These are phyloP conservation scores for Anhinga anhinga DNA, from an alignment of 2,113 vertebrate genomes.

Conservation along the genomic window DNA sequence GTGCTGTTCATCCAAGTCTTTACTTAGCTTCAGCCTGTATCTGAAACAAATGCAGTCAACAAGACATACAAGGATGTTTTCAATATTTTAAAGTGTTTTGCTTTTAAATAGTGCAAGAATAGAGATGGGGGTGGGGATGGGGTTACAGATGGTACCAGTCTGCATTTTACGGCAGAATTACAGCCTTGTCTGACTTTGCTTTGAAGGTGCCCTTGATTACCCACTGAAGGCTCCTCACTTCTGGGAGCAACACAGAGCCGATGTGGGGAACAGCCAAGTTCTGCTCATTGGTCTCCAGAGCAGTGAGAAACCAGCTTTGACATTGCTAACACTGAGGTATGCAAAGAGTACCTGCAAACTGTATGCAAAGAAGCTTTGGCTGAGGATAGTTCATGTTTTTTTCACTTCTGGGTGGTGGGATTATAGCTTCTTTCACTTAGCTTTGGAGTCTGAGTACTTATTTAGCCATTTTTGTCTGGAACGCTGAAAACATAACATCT, in stretches of 20 bases:
- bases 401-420: background rate
- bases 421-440: background rate
- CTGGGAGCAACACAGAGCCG: background rate
- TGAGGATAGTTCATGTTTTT: background rate
- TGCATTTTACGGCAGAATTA: background rate
- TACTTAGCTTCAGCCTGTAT: constrained; percentile 1
- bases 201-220: constrained; percentile 6
- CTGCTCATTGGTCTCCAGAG: background rate
- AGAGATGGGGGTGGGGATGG: background rate
- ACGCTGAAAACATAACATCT: background rate
- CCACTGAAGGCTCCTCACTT: background rate
- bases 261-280: background rate
- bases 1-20: constrained; percentile 20
- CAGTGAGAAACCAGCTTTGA: background rate
- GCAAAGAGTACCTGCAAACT: background rate
- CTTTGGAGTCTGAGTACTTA: background rate
- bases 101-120: background rate
- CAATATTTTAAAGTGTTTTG: constrained; percentile 46
- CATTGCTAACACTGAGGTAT: background rate
- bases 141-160: background rate
- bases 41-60: background rate
- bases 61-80: background rate
- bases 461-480: background rate
- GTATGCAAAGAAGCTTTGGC: background rate
- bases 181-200: background rate